Base-by-base conservation (phyloP, 92 coral and sea anemone genomes). In the Umimayanthus kanabou region DNA sequence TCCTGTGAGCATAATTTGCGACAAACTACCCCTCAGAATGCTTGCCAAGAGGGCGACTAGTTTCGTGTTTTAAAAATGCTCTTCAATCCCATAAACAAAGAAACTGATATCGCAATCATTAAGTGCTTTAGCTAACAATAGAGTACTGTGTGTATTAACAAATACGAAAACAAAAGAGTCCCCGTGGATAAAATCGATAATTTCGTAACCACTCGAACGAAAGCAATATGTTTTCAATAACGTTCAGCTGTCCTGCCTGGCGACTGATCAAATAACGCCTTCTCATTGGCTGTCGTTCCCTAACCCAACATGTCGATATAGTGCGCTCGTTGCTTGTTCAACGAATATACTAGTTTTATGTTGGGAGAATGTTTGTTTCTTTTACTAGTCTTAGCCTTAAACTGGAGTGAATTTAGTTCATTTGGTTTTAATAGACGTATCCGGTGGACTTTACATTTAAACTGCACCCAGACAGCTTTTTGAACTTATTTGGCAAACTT, bases 241-340 rank as follows among this genome's bases (percentile, higher is more conserved):
- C 65, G 73, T 80, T 85, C 96, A 94, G 94, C 96, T 94, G 96
- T 74, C 92, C 88, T 78, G 74, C 96, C 58, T 85, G 85, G 93
- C 90, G 96, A 94, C 88, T 64, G 77, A 6, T 47, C 25, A 53
- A 26, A 74, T 57, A 75, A 7, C 73, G 84, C 77, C 47, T 26
- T 87, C 87, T 88, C 88, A 94, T 94, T 94, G 96, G 96, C 73
- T 92, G 37, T 40, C 65, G 50, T 10, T 9, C 55, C 77, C 16
- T 18, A 91, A 70, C 80, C 50, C 66, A 81, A 84, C 78, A 83
- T 83, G 87, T 83, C 65, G 77, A 82, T 67, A 82, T 82, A 11
- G 45, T 49, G 65, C 61, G 57, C 30, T 29, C 82, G 23, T 49
- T 47, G 37, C 58, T 39, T 16, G 39, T 76, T 76, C n/a, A 76